These are phyloP conservation scores for Lytechinus pictus DNA, from an alignment of 35 echinoderm and acorn worm species.

Conservation along the genomic window DNA sequence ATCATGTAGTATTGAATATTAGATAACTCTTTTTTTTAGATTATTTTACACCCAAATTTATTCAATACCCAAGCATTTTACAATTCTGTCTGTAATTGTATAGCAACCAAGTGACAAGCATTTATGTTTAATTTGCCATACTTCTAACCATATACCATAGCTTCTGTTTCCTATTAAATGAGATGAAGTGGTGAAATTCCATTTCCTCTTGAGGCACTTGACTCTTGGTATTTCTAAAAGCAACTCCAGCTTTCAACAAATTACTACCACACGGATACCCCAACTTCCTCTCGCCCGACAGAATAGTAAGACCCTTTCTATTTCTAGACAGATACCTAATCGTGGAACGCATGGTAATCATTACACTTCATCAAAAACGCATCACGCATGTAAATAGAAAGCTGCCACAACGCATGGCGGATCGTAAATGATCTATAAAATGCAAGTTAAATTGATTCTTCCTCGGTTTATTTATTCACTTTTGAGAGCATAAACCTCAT, in stretches of 20 bases:
- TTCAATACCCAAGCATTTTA: too few species aligned
- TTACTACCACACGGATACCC: background rate
- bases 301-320: background rate
- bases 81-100: too few species aligned
- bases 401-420: background rate
- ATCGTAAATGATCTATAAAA: constrained; percentile 4
- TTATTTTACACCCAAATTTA: too few species aligned
- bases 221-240: background rate
- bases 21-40: too few species aligned
- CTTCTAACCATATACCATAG: too few species aligned
- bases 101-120: too few species aligned
- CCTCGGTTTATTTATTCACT: background rate
- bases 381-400: background rate
- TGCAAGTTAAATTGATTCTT: background rate
- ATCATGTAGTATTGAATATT: too few species aligned
- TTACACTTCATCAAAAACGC: background rate
- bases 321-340: background rate
- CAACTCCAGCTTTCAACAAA: background rate
- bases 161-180: too few species aligned
- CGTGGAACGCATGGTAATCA: background rate
- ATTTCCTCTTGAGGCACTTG: background rate
- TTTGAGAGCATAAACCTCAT: too few species aligned
- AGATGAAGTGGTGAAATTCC: background rate
- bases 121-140: too few species aligned
- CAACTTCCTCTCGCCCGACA: background rate